A percentile compares a stretch with the other conserved stretches of the same genome.
These are phyloP conservation scores for Lutjanus argentimaculatus DNA, from an alignment of 2,797 vertebrate species.

Conservation along the genomic window DNA sequence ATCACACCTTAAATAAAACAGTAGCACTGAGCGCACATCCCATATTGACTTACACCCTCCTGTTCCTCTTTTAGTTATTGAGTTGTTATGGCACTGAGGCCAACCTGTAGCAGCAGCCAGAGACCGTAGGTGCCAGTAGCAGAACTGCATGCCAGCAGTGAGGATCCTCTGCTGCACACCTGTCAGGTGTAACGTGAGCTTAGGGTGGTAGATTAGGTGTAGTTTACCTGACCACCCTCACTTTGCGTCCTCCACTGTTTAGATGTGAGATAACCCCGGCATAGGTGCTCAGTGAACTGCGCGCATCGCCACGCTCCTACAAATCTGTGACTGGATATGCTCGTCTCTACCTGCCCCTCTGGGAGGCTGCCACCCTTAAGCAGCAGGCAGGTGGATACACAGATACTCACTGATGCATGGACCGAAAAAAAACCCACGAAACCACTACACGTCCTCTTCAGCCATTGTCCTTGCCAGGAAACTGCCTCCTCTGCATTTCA, in stretches of 20 bases:
- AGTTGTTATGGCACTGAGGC: constrained; percentile 6
- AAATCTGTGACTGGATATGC: constrained; percentile 24
- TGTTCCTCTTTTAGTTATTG: constrained; percentile 13
- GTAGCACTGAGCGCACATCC: constrained; percentile 13
- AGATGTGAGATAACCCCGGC: constrained; percentile 55
- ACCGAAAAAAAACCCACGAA: not conserved
- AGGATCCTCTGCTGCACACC: constrained; percentile 46
- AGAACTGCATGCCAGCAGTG: constrained; percentile 20
- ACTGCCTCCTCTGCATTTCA: constrained; percentile 9
- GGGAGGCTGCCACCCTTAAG: constrained; percentile 18
- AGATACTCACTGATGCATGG: constrained; percentile 29
- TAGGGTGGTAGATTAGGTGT: constrained; percentile 2
- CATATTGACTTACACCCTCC: constrained; percentile 32
- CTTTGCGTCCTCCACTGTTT: constrained; percentile 25
- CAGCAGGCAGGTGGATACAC: constrained; percentile 6
- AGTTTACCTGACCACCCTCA: constrained; percentile 25
- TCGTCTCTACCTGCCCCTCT: constrained; percentile 37
- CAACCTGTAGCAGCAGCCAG: not conserved
- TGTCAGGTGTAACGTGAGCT: constrained; percentile 52
- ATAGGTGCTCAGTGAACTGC: constrained; percentile 43
- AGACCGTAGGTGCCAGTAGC: constrained; percentile 1
- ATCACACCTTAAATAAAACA: constrained; percentile 46
- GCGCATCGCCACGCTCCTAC: constrained; percentile 13
- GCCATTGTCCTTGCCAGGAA: constrained; percentile 36
- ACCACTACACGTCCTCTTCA: not conserved